Conservation (phyloP, 2,797 vertebrate species). For the Vultur gryphus region DNA sequence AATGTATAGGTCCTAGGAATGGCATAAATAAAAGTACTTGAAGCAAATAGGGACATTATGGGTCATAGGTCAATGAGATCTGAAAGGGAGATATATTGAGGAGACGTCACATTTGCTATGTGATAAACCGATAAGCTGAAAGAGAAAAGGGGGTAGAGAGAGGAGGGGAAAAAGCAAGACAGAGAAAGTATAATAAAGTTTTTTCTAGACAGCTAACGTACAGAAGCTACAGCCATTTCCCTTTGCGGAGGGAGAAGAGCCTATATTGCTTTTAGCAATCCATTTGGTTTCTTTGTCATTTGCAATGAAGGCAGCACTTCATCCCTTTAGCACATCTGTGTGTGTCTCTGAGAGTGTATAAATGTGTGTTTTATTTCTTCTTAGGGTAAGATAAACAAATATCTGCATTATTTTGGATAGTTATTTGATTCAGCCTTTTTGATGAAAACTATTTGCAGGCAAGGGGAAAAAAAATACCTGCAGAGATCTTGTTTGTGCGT, state of each 20-base stretch:
- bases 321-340: neutral
- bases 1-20: constrained; percentile 65
- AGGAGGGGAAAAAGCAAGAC: neutral
- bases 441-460: neutral
- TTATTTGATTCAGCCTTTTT: neutral
- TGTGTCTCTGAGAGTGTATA: neutral
- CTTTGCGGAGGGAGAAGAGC: neutral
- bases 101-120: constrained; percentile 30
- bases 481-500: neutral
- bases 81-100: constrained; percentile 52
- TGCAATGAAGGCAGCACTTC: constrained; percentile 12
- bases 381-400: constrained; percentile 15
- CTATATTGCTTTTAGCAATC: constrained; percentile 27
- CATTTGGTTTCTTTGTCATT: constrained; percentile 41
- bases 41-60: constrained; percentile 69
- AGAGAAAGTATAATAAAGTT: neutral
- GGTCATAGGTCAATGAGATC: constrained; percentile 74
- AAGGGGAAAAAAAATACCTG: neutral
- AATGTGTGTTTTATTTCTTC: constrained; percentile 6
- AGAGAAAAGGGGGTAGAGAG: neutral
- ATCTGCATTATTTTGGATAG: constrained; percentile 3
- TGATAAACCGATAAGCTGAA: constrained; percentile 58
- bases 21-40: constrained; percentile 74
- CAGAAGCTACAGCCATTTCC: constrained; percentile 1
- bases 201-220: neutral